Conservation (phyloP, 1,140 invertebrate genomes). For the Temnothorax nylanderi region DNA sequence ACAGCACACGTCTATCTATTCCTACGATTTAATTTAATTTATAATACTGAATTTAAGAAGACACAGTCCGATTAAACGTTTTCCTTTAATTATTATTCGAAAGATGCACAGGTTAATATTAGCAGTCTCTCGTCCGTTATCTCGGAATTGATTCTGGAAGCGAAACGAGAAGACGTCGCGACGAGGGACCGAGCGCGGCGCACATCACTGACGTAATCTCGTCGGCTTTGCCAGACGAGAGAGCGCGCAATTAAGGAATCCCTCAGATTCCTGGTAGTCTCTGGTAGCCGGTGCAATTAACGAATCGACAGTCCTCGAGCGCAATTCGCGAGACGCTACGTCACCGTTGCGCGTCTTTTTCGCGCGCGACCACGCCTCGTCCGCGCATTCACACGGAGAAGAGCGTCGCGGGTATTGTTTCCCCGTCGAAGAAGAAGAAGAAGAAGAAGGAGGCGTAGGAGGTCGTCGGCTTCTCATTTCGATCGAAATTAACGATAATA, state of each 20-base stretch:
- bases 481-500: constrained; percentile 51
- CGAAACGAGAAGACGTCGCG: not conserved
- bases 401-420: constrained; percentile 26
- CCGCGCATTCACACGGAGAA: not conserved
- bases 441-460: not conserved
- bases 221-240: constrained; percentile 39
- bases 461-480: constrained; percentile 37
- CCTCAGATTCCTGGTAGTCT: constrained; percentile 78
- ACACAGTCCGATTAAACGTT: not conserved
- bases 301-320: constrained; percentile 76
- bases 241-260: constrained; percentile 76
- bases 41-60: not conserved
- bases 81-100: not conserved
- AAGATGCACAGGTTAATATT: not conserved
- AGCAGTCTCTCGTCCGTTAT: not conserved
- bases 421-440: not conserved
- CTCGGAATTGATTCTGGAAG: constrained; percentile 5
- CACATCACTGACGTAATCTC: constrained; percentile 20
- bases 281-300: constrained; percentile 74
- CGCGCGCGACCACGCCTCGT: constrained; percentile 34
- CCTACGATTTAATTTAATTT: not conserved
- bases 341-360: constrained; percentile 56
- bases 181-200: not conserved
- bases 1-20: not conserved
- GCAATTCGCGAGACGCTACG: constrained; percentile 71